Conservation (phyloP, 2,797 vertebrate species). For the Silurus lanzhouensis region DNA sequence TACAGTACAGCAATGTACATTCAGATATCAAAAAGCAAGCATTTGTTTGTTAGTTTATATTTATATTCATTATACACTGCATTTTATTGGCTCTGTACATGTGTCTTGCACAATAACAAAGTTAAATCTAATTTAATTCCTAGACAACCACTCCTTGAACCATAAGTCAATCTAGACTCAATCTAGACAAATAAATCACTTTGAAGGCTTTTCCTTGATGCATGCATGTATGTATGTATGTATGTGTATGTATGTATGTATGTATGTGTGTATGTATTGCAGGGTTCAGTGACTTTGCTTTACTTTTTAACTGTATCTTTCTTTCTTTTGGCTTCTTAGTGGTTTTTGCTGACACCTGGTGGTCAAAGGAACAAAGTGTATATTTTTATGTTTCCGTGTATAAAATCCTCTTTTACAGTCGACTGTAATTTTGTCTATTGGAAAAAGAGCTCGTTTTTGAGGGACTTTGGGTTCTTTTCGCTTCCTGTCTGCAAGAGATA, state of each 20-base stretch:
- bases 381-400: not conserved
- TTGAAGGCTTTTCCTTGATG: not conserved
- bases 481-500: not conserved
- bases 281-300: not conserved
- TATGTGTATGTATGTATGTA: not conserved
- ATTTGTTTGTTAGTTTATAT: not conserved
- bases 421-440: not conserved
- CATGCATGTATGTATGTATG: not conserved
- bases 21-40: not conserved
- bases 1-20: not conserved
- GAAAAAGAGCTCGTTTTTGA: not conserved
- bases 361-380: not conserved
- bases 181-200: too few relatives aligned
- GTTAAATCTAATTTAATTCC: not conserved
- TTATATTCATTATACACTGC: too few relatives aligned
- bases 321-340: not conserved
- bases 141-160: not conserved
- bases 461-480: not conserved
- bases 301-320: not conserved
- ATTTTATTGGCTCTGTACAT: too few relatives aligned
- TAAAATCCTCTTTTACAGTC: not conserved
- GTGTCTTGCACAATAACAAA: too few relatives aligned
- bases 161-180: not conserved
- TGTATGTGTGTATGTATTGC: too few relatives aligned
- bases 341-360: conserved; percentile 7